A percentile compares a stretch with the other conserved stretches of the same genome.
These are phyloP conservation scores for Dascillus cervinus DNA, from an alignment of 2,888 invertebrate genomes.

Conservation along the genomic window DNA sequence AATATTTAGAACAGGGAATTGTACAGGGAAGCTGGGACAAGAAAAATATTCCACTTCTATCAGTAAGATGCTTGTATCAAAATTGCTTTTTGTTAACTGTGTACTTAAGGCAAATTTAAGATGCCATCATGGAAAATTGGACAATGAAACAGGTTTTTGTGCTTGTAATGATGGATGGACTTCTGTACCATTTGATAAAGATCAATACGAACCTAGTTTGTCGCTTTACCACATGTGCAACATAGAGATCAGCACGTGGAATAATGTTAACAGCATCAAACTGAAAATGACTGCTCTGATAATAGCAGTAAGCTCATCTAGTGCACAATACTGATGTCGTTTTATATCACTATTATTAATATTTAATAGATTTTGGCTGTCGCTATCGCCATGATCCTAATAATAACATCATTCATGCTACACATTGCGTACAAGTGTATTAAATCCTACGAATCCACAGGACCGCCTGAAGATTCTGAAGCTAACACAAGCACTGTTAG, in stretches of 20 bases:
- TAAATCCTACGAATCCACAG: conserved; percentile 12
- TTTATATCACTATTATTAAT: not conserved
- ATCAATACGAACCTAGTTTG: conserved; percentile 33
- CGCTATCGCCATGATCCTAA: conserved; percentile 18
- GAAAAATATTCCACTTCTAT: not conserved
- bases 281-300: conserved; percentile 32
- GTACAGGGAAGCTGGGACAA: conserved; percentile 9
- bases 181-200: conserved; percentile 32
- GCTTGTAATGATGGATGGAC: conserved; percentile 39
- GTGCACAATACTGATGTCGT: not conserved
- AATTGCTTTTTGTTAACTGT: not conserved
- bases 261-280: conserved; percentile 28
- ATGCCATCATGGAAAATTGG: conserved; percentile 38
- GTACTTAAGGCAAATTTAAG: conserved; percentile 23
- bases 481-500: not conserved
- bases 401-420: conserved; percentile 20
- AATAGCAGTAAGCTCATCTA: conserved; percentile 26
- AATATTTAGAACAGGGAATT: conserved; percentile 23
- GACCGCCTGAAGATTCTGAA: conserved; percentile 2
- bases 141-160: conserved; percentile 36
- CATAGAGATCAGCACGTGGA: conserved; percentile 36
- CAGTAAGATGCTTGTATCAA: conserved; percentile 2
- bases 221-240: conserved; percentile 43
- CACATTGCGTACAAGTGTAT: conserved; percentile 20
- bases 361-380: conserved; percentile 21